Evolutionary conservation across 2,113 vertebrate genomes (phyloP), one percentile per base, ranked within the genome.

Genomic region (Dendrocopos noguchii): DNA sequence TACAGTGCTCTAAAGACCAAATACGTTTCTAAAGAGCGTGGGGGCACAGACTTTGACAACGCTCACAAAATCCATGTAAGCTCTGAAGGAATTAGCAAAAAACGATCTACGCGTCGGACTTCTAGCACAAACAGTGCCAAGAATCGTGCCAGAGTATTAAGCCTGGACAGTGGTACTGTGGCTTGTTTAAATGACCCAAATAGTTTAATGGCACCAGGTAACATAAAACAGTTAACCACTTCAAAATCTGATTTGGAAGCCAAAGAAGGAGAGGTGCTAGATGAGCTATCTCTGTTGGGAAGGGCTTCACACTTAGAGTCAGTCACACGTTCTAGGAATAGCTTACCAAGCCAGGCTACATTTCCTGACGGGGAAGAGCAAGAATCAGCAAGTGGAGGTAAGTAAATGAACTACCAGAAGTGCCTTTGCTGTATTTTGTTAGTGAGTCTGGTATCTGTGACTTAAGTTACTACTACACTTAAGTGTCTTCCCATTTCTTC

Each of bases 231-330:
- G 78, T 98, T 99, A 95, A 99, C 99, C 96, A 99, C 99, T 96
- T 99, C 99, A 93, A 99, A 99, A 95, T 99, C 99, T 24, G 99
- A 99, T 97, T 98, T 99, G 88, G 99, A 99, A 98, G 99, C 99
- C 98, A 99, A 99, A 98, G 99, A 99, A 97, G 99, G 99, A 96
- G 99, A 99, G 97, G 98, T 99, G 94, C 98, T 99, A 96, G 99
- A 99, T 90, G 99, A 99, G 59, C 98, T 98, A 9, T 99, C 98
- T 82, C 98, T 99, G 77, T 96, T 99, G 97, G 99, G 99, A 86
- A 98, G 99, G 87, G 99, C 99, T 96, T 99, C 99, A 89, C 99
- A 99, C 90, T 98, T 99, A 97, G 99, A 99, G 97, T 99, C 99
- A 5, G 99, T 99, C 96, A 99, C 99, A 84, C 98, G 99, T 44